Base-by-base conservation (phyloP, 2,113 vertebrate genomes). In the Pachypanchax playfairii region DNA sequence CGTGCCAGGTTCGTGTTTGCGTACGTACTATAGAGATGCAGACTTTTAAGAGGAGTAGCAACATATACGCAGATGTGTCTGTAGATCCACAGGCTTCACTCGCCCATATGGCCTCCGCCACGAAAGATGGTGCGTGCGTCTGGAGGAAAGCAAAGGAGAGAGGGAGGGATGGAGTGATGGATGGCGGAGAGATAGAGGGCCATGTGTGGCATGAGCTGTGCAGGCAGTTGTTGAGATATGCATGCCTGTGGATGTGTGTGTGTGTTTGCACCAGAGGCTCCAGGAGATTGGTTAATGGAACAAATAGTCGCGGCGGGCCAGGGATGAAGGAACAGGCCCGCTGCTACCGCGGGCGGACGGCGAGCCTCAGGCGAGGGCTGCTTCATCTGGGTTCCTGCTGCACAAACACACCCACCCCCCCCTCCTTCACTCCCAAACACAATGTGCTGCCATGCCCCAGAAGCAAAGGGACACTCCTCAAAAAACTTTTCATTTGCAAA, bases 1-100 rank as follows among this genome's bases (percentile, higher is more conserved):
- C 77, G 67, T 57, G 65, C 76, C 69, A 69, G 57, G 48, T 17
- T n/a, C 5, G 28, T 0, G 66, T 60, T 61, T 70, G 46, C 4
- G 70, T 24, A 25, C 33, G 55, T 6, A 14, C 42, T 15, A 43
- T 60, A 24, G 51, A 69, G 35, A 31, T 57, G 69, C 53, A 55
- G 69, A 73, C 77, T 85, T 90, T 88, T 87, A 94, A 93, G 92
- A 86, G 91, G 91, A 93, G 90, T 90, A 92, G 94, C 92, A 94
- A 93, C 91, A 91, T 93, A 93, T 93, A 98, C 95, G 93, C 97
- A 99, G 96, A 98, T 98, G 96, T 98, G 96, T 92, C 91, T 94
- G 92, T 94, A 98, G 94, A 96, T 96, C 95, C 94, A 95, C 96
- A 97, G 96, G 96, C 96, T 96, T 95, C 95, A 94, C 92, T 90